Evolutionary conservation across 2,888 invertebrate genomes (phyloP), one percentile per base, ranked within the genome.

Genomic region (Subacronicta megacephala): DNA sequence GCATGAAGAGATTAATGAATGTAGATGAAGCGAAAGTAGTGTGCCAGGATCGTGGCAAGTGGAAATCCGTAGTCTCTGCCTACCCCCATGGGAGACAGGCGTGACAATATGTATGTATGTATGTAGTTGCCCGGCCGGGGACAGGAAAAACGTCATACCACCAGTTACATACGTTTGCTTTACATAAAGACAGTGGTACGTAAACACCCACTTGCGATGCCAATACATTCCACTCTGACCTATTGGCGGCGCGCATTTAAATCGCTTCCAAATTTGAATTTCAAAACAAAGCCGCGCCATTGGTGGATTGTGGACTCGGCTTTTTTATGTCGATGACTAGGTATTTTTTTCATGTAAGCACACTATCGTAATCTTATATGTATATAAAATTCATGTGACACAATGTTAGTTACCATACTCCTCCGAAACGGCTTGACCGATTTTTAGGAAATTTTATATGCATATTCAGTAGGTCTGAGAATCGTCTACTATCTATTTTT

Each of bases 171-270:
- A 75, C 59, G 52, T 50, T 58, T 60, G 67, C 68, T 78, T 71
- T 69, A 79, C 64, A 81, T 75, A 80, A 72, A 75, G 60, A 62
- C 73, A 62, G 51, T 46, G 52, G 58, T 41, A 46, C 65, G 74
- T 66, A 75, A 80, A 78, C 77, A 72, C 62, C 70, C 66, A 79
- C 72, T 88, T 83, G 80, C 80, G 66, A 88, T 90, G 82, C 87
- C 87, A 89, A 90, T 90, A 85, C 82, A 87, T 88, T 88, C 84
- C 83, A 81, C 84, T 85, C 80, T 93, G 93, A 93, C 93, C 93
- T 90, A 92, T 90, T 91, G 91, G 83, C 86, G 78, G 87, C 82
- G 72, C 84, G 91, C 88, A 92, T 90, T 89, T 87, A 83, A 89
- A 90, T 90, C 77, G 84, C 74, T 87, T 83, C 82, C 73, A 60